phyloP scores from a whole-genome alignment of 2,113 vertebrate genomes.

The Passer domesticus region DNA sequence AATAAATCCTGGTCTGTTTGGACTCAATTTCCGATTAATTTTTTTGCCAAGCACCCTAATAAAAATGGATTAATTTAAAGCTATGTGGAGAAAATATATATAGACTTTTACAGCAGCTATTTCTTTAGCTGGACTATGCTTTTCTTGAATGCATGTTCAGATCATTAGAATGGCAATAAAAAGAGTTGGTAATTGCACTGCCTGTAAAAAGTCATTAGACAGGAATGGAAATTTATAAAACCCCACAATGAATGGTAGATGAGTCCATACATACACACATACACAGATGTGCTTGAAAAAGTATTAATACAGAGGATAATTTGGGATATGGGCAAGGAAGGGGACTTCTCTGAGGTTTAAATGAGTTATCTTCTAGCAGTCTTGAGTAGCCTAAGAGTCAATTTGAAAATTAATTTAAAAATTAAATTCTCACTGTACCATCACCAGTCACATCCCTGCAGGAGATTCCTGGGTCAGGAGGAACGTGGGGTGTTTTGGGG shows the following conservation, averaged over 20 bases:
- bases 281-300: neutral
- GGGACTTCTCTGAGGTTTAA: neutral
- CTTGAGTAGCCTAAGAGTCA: neutral
- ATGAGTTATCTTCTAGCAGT: neutral
- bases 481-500: fast-evolving
- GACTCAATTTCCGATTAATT: neutral
- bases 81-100: neutral
- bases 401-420: neutral
- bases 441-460: neutral
- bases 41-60: constrained; percentile 31
- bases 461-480: neutral
- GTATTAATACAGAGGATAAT: neutral
- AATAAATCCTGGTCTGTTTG: constrained; percentile 33
- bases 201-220: constrained; percentile 29
- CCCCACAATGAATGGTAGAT: neutral
- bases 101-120: constrained; percentile 6
- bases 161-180: constrained; percentile 12
- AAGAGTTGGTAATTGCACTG: constrained; percentile 1
- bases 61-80: constrained; percentile 51
- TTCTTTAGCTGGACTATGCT: neutral
- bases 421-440: neutral
- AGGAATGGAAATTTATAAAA: constrained; percentile 5
- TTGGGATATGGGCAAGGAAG: neutral
- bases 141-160: neutral
- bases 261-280: neutral